Conservation (phyloP, 2,113 vertebrate genomes). For the Oxyruncus cristatus region DNA sequence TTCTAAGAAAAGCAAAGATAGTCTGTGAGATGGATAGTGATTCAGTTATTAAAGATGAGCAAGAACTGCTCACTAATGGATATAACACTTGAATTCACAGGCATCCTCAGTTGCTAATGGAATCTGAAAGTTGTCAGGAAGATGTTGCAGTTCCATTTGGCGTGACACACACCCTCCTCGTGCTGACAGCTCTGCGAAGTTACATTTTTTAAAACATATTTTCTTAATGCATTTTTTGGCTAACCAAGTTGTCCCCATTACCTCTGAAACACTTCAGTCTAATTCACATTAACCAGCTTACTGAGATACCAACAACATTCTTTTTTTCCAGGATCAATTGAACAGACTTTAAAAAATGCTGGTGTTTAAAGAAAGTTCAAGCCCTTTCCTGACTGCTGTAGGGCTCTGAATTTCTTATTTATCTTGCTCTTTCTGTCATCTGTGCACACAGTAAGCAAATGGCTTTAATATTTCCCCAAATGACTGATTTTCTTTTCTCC, state of each 20-base stretch:
- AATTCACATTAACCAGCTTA: conserved; percentile 12
- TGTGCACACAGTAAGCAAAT: not conserved
- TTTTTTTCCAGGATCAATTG: conserved; percentile 35
- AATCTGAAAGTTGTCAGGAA: conserved; percentile 14
- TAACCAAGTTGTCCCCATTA: not conserved
- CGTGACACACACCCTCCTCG: not conserved
- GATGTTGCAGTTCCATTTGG: not conserved
- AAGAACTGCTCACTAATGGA: not conserved
- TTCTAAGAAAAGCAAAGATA: conserved; percentile 8
- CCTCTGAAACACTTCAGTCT: conserved; percentile 35
- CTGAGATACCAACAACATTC: conserved; percentile 33
- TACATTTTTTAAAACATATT: conserved; percentile 38
- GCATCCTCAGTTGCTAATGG: not conserved
- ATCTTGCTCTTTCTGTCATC: not conserved
- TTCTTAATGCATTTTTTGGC: conserved; percentile 53
- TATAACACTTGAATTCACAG: conserved; percentile 26
- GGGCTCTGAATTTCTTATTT: conserved; percentile 29
- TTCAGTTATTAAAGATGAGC: not conserved
- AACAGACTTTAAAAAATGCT: not conserved
- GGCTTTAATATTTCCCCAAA: not conserved
- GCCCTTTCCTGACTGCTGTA: conserved; percentile 29
- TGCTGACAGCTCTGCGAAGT: conserved; percentile 3
- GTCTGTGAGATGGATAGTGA: not conserved
- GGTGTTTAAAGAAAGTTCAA: conserved; percentile 37
- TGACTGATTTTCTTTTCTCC: not conserved